Evolutionary conservation across 1,140 invertebrate genomes (phyloP).

Genomic region (Planococcus citri): DNA sequence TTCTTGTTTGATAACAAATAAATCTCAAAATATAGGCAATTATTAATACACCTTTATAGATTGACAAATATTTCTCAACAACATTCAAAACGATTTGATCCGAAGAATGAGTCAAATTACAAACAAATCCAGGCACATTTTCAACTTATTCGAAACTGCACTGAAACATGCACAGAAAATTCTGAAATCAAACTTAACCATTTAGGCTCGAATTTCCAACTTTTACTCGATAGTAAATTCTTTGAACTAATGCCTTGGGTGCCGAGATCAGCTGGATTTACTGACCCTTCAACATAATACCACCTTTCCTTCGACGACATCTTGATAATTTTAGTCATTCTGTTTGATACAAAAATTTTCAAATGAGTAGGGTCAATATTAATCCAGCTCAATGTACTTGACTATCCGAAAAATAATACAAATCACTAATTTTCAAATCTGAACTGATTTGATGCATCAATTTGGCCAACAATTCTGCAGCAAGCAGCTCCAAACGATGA

Average conservation of each 20-base stretch:
- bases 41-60: background rate
- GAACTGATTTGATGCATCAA: conserved; percentile 15
- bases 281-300: conserved; percentile 21
- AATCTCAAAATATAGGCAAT: background rate
- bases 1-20: too few relatives aligned
- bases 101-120: background rate
- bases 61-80: background rate
- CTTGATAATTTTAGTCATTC: too few relatives aligned
- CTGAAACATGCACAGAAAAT: background rate
- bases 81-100: background rate
- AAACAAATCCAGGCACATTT: background rate
- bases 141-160: background rate
- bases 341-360: too few relatives aligned
- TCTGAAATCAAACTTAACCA: too few relatives aligned
- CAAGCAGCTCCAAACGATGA: conserved; percentile 33
- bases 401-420: too few relatives aligned
- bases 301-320: background rate
- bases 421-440: too few relatives aligned
- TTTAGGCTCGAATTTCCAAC: conserved; percentile 21
- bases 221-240: conserved; percentile 7
- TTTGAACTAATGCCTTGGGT: conserved; percentile 23
- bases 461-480: conserved; percentile 30
- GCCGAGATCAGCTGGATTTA: conserved; percentile 26
- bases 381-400: too few relatives aligned
- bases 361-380: too few relatives aligned